phyloP scores from a whole-genome alignment of 1,140 invertebrate genomes.

The Lithobius niger region DNA sequence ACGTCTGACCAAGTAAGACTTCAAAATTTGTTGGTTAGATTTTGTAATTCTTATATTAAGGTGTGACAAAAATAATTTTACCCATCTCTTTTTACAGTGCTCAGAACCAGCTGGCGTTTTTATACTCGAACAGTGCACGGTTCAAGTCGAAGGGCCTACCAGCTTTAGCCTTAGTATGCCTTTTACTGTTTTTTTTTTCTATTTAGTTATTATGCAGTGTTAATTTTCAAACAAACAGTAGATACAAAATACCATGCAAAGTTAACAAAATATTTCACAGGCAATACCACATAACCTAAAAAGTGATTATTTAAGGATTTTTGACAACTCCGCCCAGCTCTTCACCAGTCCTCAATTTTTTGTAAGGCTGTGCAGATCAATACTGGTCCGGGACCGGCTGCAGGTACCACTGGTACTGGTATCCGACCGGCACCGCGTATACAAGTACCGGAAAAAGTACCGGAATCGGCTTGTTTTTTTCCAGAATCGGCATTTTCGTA shows the following conservation, averaged over 20 bases:
- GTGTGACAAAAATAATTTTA: not conserved
- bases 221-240: not conserved
- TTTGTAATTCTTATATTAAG: slow-evolving; percentile 8
- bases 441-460: too few species aligned
- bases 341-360: not conserved
- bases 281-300: not conserved
- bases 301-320: not conserved
- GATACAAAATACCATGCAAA: not conserved
- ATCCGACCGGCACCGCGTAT: too few species aligned
- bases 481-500: too few species aligned
- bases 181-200: not conserved
- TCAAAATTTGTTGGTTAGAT: not conserved
- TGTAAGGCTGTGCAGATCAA: too few species aligned
- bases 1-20: slow-evolving; percentile 52
- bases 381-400: too few species aligned
- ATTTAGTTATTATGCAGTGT: not conserved
- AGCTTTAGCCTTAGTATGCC: slow-evolving; percentile 52
- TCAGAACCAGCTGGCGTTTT: slow-evolving; percentile 75
- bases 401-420: too few species aligned
- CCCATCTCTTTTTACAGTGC: slow-evolving; percentile 35
- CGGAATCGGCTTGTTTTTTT: too few species aligned
- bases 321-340: not conserved
- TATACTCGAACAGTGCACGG: slow-evolving; percentile 68
- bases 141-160: slow-evolving; percentile 46
- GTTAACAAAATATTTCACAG: not conserved